phyloP scores from a whole-genome alignment of 1,140 invertebrate genomes.

The Cydia amplana region DNA sequence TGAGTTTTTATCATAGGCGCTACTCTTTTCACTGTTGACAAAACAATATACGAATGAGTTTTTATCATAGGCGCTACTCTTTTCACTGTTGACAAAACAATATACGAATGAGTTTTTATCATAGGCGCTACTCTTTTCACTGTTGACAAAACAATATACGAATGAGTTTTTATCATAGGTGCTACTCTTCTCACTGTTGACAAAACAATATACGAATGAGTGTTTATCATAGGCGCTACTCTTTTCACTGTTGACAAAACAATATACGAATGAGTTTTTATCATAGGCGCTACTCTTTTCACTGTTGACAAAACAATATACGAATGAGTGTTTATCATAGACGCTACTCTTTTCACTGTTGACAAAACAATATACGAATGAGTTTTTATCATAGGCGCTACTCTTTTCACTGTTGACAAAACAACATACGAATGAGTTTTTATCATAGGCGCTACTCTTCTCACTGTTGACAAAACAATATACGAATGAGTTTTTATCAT shows the following conservation, averaged over 20 bases:
- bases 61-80: conserved; percentile 96
- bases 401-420: conserved; percentile 89
- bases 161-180: no score
- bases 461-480: conserved; percentile 84
- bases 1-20: no score
- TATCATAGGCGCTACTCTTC: conserved; percentile 96
- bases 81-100: conserved; percentile 85
- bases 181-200: conserved; percentile 93
- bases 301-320: conserved; percentile 84
- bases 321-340: no score
- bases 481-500: no score
- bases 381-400: no score
- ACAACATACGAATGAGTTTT: no score
- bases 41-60: no score
- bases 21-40: conserved; percentile 91
- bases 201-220: no score
- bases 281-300: conserved; percentile 94
- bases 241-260: conserved; percentile 87
- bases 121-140: conserved; percentile 96
- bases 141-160: conserved; percentile 80
- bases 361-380: conserved; percentile 71
- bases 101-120: no score
- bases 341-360: conserved; percentile 93
- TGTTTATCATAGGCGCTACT: no score
- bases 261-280: no score